Percentiles rank a stretch among this genome's conserved stretches.
These are phyloP conservation scores for Zaprionus capensis DNA, from an alignment of 1,140 invertebrate genomes.

Conservation along the genomic window DNA sequence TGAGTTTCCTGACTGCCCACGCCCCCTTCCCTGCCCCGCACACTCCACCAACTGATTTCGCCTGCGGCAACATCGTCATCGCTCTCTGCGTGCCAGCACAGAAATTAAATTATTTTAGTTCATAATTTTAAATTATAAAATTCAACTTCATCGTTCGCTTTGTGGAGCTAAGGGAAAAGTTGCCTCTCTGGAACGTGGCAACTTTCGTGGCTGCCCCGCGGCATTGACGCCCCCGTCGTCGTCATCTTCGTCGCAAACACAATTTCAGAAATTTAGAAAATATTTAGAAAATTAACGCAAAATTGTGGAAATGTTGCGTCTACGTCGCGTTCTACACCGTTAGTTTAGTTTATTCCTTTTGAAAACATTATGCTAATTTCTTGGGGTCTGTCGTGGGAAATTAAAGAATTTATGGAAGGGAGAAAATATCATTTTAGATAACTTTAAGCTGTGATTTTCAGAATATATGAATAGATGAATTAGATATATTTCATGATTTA, in stretches of 20 bases:
- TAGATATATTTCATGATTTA: no score
- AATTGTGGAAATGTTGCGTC: slow-evolving; percentile 75
- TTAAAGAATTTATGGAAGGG: not conserved
- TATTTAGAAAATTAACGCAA: slow-evolving; percentile 83
- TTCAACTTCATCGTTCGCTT: slow-evolving; percentile 48
- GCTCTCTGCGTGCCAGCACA: slow-evolving; percentile 70
- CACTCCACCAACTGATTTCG: not conserved
- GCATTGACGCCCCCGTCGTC: slow-evolving; percentile 28
- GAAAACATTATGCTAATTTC: slow-evolving; percentile 75
- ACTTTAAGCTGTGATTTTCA: not conserved
- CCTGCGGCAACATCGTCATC: slow-evolving; percentile 28
- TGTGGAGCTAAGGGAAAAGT: slow-evolving; percentile 24
- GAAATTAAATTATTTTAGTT: slow-evolving; percentile 82
- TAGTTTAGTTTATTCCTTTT: slow-evolving; percentile 50
- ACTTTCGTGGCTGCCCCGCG: slow-evolving; percentile 54
- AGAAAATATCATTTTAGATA: not conserved
- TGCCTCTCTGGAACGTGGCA: slow-evolving; percentile 49
- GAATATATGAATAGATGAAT: no score
- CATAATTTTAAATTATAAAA: slow-evolving; percentile 80
- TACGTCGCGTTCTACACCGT: slow-evolving; percentile 21
- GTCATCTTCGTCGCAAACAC: slow-evolving; percentile 42
- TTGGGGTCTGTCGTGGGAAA: not conserved
- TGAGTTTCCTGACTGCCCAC: slow-evolving; percentile 67
- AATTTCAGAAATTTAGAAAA: slow-evolving; percentile 74
- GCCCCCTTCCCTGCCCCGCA: not conserved